Evolutionary conservation across 2,888 invertebrate species (phyloP).

Genomic region (Molanna angustata): DNA sequence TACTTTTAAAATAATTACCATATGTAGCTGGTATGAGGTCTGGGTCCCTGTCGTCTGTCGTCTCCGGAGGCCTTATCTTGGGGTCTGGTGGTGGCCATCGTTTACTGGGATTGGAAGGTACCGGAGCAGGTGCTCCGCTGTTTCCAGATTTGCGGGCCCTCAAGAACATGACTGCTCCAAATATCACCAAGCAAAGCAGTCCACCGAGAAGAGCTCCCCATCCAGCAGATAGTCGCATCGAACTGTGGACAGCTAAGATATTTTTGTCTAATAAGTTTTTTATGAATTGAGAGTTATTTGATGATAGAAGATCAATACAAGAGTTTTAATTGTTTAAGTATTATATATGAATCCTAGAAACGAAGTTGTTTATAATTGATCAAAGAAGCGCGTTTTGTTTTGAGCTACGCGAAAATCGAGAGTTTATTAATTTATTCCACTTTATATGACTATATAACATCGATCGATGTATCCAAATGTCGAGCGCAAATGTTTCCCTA

Average conservation of each 20-base stretch:
- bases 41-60: conserved; percentile 61
- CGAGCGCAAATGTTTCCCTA: no score
- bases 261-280: no score
- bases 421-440: no score
- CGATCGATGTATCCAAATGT: no score
- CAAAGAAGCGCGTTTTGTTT: no score
- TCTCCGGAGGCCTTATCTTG: conserved; percentile 9
- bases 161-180: conserved; percentile 47
- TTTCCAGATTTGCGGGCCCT: conserved; percentile 45
- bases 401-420: no score
- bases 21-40: conserved; percentile 75
- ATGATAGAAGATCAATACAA: no score
- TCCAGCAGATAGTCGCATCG: conserved; percentile 44
- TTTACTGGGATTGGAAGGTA: conserved; percentile 37
- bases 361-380: no score
- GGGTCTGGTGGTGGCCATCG: conserved; percentile 24
- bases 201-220: conserved; percentile 56
- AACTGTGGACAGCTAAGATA: conserved; percentile 20
- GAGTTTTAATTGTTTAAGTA: no score
- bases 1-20: conserved; percentile 57
- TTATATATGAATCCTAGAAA: no score
- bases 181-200: conserved; percentile 52
- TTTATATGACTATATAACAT: no score
- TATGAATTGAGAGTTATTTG: no score
- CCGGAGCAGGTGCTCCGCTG: conserved; percentile 36